Conservation (phyloP, 2,113 vertebrate species). For the Cryptomyrus ogoouensis region DNA sequence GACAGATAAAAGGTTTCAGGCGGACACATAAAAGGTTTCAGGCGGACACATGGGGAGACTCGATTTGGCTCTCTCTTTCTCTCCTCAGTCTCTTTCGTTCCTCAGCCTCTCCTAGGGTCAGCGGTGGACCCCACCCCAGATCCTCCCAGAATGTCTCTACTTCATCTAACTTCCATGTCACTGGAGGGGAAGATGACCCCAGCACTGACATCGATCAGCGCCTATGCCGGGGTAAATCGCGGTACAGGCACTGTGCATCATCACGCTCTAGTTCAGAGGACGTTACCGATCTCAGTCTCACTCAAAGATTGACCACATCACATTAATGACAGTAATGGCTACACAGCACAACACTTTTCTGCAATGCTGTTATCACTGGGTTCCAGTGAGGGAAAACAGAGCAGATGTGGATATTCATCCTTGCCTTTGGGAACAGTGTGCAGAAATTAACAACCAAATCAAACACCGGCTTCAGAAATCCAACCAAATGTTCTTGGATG, state of each 20-base stretch:
- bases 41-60: not conserved
- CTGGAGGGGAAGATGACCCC: not conserved
- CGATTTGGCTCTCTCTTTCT: slow-evolving; percentile 26
- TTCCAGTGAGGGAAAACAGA: not conserved
- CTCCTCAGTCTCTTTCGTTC: slow-evolving; percentile 33
- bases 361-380: not conserved
- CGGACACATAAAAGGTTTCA: not conserved
- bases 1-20: not conserved
- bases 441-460: not conserved
- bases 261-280: not conserved
- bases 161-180: not conserved
- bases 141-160: not conserved
- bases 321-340: not conserved
- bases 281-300: not conserved
- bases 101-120: slow-evolving; percentile 34
- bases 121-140: not conserved
- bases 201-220: not conserved
- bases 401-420: not conserved
- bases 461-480: not conserved
- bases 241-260: not conserved
- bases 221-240: not conserved
- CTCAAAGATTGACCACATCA: not conserved
- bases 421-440: slow-evolving; percentile 11
- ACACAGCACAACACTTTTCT: not conserved
- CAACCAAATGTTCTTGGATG: not conserved